Percentiles rank a stretch among this genome's conserved stretches.
These are phyloP conservation scores for Gymnoscopelus braueri DNA, from an alignment of 2,797 vertebrate genomes.

Conservation along the genomic window DNA sequence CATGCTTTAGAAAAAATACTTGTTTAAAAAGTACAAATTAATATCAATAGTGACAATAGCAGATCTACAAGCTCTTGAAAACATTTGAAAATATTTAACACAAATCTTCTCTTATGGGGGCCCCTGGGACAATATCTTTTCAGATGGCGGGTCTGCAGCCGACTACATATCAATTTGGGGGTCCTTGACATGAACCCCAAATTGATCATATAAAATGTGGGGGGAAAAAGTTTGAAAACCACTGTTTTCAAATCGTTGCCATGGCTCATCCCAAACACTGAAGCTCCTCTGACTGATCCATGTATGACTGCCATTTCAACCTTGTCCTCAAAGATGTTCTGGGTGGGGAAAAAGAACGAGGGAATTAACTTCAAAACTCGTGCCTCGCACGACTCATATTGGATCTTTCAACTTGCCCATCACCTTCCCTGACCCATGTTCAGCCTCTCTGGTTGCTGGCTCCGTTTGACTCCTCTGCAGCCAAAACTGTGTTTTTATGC, in stretches of 20 bases:
- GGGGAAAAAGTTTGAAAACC: too few relatives aligned
- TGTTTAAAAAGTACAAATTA: too few relatives aligned
- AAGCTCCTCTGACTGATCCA: neutral
- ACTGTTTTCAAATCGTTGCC: slow-evolving; percentile 16
- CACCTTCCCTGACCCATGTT: slow-evolving; percentile 28
- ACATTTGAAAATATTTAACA: too few relatives aligned
- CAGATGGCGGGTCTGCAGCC: too few relatives aligned
- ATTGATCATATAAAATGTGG: too few relatives aligned
- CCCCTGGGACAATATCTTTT: too few relatives aligned
- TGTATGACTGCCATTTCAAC: slow-evolving; percentile 26
- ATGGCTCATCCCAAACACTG: neutral
- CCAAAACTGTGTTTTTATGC: slow-evolving; percentile 3
- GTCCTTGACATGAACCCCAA: too few relatives aligned
- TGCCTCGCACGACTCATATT: slow-evolving; percentile 27
- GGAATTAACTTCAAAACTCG: slow-evolving; percentile 32
- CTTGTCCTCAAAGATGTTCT: slow-evolving; percentile 14
- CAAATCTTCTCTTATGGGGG: too few relatives aligned
- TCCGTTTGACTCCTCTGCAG: slow-evolving; percentile 22
- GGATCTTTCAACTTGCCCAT: slow-evolving; percentile 34
- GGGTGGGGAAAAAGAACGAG: slow-evolving; percentile 2
- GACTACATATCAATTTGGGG: too few relatives aligned
- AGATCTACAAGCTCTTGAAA: too few relatives aligned
- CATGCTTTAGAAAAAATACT: too few relatives aligned
- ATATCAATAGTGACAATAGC: too few relatives aligned
- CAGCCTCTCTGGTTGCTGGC: slow-evolving; percentile 11